Evolutionary conservation across 2,113 vertebrate species (phyloP).

Genomic region (Campylomormyrus numenius): DNA sequence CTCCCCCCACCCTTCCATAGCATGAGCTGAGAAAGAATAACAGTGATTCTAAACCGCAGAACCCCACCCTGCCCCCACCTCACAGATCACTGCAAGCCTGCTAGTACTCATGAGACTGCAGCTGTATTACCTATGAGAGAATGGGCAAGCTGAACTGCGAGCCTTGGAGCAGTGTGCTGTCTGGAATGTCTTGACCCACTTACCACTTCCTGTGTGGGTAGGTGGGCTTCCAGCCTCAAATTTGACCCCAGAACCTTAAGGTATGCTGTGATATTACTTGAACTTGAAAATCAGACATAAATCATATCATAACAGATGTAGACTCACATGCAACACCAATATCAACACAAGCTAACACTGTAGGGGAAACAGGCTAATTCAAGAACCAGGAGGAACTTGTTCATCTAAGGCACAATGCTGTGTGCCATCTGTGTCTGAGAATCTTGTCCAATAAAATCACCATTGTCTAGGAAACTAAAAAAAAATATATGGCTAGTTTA

Average conservation of each 20-base stretch:
- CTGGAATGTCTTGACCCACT: slow-evolving; percentile 15
- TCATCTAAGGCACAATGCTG: not conserved
- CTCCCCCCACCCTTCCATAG: slow-evolving; percentile 14
- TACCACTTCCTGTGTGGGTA: slow-evolving; percentile 12
- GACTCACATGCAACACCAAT: not conserved
- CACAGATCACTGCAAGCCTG: not conserved
- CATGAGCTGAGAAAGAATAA: slow-evolving; percentile 17
- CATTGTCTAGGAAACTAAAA: not conserved
- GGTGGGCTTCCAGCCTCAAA: slow-evolving; percentile 5
- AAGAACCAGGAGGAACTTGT: not conserved
- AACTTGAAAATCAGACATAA: not conserved
- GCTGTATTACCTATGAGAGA: not conserved
- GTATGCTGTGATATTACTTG: not conserved
- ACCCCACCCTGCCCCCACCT: slow-evolving; percentile 12
- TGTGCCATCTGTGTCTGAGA: not conserved
- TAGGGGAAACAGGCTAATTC: not conserved
- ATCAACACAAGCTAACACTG: not conserved
- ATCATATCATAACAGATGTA: not conserved
- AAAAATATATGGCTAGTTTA: not conserved
- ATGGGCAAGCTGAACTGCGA: not conserved
- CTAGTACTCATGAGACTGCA: not conserved
- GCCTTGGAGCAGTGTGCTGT: not conserved
- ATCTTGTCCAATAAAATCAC: not conserved
- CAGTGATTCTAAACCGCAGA: slow-evolving; percentile 6
- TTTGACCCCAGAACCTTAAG: slow-evolving; percentile 3